phyloP scores from a whole-genome alignment of 2,113 vertebrate genomes.

The Calypte anna region DNA sequence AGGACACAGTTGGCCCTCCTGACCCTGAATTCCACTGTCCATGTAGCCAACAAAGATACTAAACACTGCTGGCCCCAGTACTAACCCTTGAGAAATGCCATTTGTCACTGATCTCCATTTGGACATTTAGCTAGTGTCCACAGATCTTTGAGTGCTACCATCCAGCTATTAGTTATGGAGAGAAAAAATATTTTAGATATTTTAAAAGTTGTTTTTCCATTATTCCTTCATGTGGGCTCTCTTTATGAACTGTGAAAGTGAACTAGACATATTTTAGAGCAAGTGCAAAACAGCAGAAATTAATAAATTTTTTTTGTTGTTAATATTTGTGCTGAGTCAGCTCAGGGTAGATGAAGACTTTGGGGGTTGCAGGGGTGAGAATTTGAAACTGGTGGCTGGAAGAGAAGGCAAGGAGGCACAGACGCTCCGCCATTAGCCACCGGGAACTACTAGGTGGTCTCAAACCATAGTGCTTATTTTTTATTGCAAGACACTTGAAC shows the following conservation, averaged over 20 bases:
- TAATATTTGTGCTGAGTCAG: background rate
- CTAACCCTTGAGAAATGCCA: too few species aligned
- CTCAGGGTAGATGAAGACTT: background rate
- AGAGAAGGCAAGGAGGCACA: background rate
- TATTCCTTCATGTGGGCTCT: background rate
- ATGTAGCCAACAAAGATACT: too few species aligned
- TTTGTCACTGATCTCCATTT: too few species aligned
- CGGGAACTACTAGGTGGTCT: background rate
- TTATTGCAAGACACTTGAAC: background rate
- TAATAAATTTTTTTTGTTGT: background rate
- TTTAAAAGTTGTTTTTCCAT: background rate
- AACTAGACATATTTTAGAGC: background rate
- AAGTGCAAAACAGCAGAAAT: background rate
- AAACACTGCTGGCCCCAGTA: too few species aligned
- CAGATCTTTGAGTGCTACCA: too few species aligned
- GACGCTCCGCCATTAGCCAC: background rate
- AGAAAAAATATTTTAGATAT: background rate
- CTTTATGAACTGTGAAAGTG: background rate
- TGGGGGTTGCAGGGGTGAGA: background rate
- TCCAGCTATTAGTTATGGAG: background rate
- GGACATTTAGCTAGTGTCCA: too few species aligned
- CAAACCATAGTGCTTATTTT: background rate
- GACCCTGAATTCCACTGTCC: too few species aligned
- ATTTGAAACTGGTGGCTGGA: background rate
- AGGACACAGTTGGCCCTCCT: too few species aligned